phyloP scores from a whole-genome alignment of 2,113 vertebrate genomes.

The Bothrops jararaca region DNA sequence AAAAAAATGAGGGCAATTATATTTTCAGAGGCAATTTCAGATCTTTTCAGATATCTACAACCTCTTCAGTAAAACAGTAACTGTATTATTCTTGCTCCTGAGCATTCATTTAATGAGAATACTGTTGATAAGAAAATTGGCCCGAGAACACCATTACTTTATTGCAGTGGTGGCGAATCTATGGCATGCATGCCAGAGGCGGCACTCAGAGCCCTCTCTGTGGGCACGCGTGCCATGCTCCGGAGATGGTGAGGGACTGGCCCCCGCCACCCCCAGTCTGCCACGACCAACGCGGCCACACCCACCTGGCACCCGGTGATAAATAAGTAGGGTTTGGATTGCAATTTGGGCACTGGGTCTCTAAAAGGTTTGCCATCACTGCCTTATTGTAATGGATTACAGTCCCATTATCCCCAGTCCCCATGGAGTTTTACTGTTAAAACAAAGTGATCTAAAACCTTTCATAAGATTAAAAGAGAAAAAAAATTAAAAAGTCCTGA shows the following conservation, averaged over 20 bases:
- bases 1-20: slow-evolving; percentile 18
- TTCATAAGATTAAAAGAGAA: neutral
- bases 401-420: neutral
- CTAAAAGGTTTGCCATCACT: no score
- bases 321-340: no score
- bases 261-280: no score
- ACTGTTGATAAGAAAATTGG: neutral
- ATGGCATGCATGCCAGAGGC: no score
- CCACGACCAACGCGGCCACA: no score
- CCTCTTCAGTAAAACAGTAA: neutral
- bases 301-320: no score
- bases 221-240: no score
- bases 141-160: neutral
- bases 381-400: neutral
- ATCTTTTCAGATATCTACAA: neutral
- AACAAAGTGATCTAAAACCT: neutral
- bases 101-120: neutral
- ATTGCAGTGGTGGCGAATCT: neutral
- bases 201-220: no score
- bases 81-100: neutral
- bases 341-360: no score
- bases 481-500: neutral
- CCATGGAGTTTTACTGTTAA: neutral
- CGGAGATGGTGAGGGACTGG: no score
- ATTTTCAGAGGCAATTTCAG: neutral